Evolutionary conservation across 2,888 invertebrate species (phyloP).

Genomic region (Vesta saturnalis): DNA sequence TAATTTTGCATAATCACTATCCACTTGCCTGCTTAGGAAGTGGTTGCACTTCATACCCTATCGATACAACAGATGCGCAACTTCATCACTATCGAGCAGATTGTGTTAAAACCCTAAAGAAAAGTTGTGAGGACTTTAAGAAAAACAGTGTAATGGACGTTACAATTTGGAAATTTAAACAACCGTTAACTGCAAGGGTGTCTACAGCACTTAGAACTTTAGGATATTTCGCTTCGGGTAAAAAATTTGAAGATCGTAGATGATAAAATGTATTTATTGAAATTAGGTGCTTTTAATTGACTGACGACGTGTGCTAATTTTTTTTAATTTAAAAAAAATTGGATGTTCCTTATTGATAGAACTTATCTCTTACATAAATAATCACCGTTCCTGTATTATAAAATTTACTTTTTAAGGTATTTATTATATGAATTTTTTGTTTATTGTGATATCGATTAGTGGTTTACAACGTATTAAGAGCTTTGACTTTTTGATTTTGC

Average conservation of each 20-base stretch:
- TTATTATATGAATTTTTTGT: slow-evolving; percentile 23
- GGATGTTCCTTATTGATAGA: slow-evolving; percentile 34
- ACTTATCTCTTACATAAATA: slow-evolving; percentile 12
- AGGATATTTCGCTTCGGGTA: slow-evolving; percentile 68
- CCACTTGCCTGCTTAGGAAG: slow-evolving; percentile 66
- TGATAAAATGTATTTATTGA: slow-evolving; percentile 8
- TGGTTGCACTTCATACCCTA: slow-evolving; percentile 79
- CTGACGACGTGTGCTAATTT: slow-evolving; percentile 18
- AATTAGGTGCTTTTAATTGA: slow-evolving; percentile 26
- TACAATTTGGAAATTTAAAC: slow-evolving; percentile 84
- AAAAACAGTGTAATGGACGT: slow-evolving; percentile 80
- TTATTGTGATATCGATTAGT: slow-evolving; percentile 14
- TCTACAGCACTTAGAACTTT: slow-evolving; percentile 73
- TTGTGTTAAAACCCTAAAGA: slow-evolving; percentile 84
- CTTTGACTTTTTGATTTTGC: slow-evolving; percentile 11
- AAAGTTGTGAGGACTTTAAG: slow-evolving; percentile 79
- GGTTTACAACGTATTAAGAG: background rate
- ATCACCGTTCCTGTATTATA: slow-evolving; percentile 38
- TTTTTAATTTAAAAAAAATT: background rate
- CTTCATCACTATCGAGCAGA: slow-evolving; percentile 91
- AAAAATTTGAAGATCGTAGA: slow-evolving; percentile 30
- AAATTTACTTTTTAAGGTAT: slow-evolving; percentile 24
- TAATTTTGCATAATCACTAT: slow-evolving; percentile 88
- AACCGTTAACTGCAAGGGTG: slow-evolving; percentile 72
- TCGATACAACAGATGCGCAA: slow-evolving; percentile 81